Evolutionary conservation across 2,888 invertebrate species (phyloP), one percentile per base, ranked within the genome.

Genomic region (Tipula unca): DNA sequence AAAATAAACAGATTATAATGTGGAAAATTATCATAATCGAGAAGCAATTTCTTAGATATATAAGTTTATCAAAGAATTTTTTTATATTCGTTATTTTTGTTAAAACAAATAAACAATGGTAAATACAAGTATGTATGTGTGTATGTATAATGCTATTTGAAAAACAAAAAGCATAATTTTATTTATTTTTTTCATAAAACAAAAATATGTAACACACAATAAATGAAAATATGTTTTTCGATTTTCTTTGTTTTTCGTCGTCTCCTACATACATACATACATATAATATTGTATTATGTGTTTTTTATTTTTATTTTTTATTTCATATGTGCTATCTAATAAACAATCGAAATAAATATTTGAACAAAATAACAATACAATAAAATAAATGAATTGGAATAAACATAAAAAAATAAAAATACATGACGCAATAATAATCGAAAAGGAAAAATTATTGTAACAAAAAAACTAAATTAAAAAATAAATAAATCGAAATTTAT

Each of bases 341-440:
- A 69, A 69, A 69, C 69, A 69, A 69, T 69, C 69, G 69, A 25
- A 69, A 69, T 69, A 69, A 69, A 25, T 69, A 69, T 69, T 69
- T 69, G 69, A 69, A 69, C 69, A 69, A 69, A 69, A 69, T 69
- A 69, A 69, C 69, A 69, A 69, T 69, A 69, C 69, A 69, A 69
- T 69, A 69, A 69, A 69, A 69, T 69, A 69, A 69, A 69, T 69
- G 69, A 69, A 69, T 69, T 69, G 69, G 69, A 69, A 69, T 69
- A 69, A 69, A 25, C 69, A 69, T 25, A 69, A 10, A 20, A 69
- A 69, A 8, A 54, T 17, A 20, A 69, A 25, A 69, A 69, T 25
- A 20, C 69, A 25, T 10, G 25, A 25, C 69, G 25, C 25, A 69
- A 69, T 69, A 69, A 54, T 69, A 69, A 69, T 69, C 69, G 69